Percentiles rank a stretch among this genome's conserved stretches.
These are phyloP conservation scores for Penaeus chinensis DNA, from an alignment of 1,140 invertebrate genomes.

Conservation along the genomic window DNA sequence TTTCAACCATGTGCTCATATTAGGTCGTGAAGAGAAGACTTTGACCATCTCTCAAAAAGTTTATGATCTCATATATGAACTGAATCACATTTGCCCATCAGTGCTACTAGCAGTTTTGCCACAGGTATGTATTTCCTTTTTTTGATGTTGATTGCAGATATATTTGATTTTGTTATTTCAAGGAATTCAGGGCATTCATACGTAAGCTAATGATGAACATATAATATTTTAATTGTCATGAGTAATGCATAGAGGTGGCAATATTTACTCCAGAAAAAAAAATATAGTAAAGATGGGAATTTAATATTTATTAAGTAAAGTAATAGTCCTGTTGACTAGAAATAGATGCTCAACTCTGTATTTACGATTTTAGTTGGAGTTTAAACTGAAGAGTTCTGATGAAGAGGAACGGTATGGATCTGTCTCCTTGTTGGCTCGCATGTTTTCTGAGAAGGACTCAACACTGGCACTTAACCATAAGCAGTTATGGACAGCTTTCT, in stretches of 20 bases:
- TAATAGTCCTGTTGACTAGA: too few species aligned
- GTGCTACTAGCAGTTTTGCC: conserved; percentile 90
- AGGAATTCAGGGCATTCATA: background rate
- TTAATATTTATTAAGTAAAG: too few species aligned
- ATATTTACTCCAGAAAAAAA: too few species aligned
- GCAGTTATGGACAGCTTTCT: conserved; percentile 86
- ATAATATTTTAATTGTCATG: background rate
- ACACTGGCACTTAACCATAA: conserved; percentile 87
- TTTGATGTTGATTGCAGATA: conserved; percentile 56
- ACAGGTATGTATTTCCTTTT: conserved; percentile 78
- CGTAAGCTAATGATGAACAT: background rate
- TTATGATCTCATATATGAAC: conserved; percentile 96
- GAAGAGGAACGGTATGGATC: conserved; percentile 87
- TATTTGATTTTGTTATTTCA: background rate
- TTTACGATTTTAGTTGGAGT: conserved; percentile 59
- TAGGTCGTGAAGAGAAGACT: conserved; percentile 88
- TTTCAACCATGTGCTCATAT: conserved; percentile 93
- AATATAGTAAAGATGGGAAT: too few species aligned
- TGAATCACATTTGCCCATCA: conserved; percentile 92
- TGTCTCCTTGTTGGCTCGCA: conserved; percentile 90
- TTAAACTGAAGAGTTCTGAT: conserved; percentile 81
- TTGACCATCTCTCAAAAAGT: conserved; percentile 86
- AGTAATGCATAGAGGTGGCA: background rate
- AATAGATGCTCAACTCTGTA: background rate
- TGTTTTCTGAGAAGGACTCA: conserved; percentile 95